Conservation (phyloP, 2,113 vertebrate species). For the Pyrgilauda ruficollis region DNA sequence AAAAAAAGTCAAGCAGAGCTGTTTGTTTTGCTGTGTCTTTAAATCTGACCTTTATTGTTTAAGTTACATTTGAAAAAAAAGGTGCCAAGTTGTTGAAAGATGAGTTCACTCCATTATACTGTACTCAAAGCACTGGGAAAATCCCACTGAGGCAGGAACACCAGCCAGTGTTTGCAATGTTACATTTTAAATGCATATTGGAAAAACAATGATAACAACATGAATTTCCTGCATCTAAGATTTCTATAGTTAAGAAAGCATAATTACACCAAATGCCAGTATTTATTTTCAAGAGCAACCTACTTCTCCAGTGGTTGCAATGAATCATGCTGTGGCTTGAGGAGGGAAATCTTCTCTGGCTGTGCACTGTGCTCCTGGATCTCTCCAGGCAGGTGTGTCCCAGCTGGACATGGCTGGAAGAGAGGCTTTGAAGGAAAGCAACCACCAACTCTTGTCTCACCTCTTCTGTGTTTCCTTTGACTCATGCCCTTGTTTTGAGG, state of each 20-base stretch:
- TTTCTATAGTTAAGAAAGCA: background rate
- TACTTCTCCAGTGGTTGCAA: background rate
- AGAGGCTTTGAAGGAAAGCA: background rate
- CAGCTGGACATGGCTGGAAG: background rate
- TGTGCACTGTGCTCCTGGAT: background rate
- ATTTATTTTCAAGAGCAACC: background rate
- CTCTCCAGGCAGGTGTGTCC: background rate
- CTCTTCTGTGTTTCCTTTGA: background rate
- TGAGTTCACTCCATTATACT: background rate
- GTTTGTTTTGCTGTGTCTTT: constrained; percentile 27
- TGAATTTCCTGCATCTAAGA: background rate
- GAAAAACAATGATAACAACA: constrained; percentile 1
- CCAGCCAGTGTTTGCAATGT: background rate
- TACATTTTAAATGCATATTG: constrained; percentile 9
- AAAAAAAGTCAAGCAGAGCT: background rate
- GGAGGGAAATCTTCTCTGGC: background rate
- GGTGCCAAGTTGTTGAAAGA: constrained; percentile 12
- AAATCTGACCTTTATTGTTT: constrained; percentile 38
- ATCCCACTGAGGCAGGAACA: background rate
- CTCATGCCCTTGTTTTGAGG: background rate
- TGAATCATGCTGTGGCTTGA: background rate
- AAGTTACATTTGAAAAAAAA: background rate
- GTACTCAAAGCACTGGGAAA: background rate
- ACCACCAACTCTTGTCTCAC: background rate
- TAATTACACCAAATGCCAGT: background rate